Evolutionary conservation across 2,113 vertebrate species (phyloP).

Genomic region (Actenoides hombroni): DNA sequence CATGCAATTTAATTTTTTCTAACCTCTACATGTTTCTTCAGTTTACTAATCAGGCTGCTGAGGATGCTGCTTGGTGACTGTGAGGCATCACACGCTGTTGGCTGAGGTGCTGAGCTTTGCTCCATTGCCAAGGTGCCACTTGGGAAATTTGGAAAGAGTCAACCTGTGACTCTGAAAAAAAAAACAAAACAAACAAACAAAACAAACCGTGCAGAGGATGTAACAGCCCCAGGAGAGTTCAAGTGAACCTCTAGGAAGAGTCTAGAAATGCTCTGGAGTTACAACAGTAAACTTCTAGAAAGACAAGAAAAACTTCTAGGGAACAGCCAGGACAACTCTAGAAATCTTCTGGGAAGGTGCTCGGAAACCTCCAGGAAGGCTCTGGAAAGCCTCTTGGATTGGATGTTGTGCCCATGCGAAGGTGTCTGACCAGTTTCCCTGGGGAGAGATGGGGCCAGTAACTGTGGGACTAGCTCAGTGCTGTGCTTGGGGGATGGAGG

Average conservation of each 20-base stretch:
- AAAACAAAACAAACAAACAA: background rate
- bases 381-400: background rate
- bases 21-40: background rate
- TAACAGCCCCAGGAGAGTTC: background rate
- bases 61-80: background rate
- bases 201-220: background rate
- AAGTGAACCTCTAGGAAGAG: background rate
- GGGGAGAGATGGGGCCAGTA: too few relatives aligned
- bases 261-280: background rate
- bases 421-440: background rate
- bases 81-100: accelerated
- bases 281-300: background rate
- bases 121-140: background rate
- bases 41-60: background rate
- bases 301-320: background rate
- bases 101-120: background rate
- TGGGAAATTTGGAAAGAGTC: background rate
- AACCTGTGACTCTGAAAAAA: background rate
- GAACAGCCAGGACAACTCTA: background rate
- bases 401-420: background rate
- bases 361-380: background rate
- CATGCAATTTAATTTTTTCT: accelerated
- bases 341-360: background rate
- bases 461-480: background rate
- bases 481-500: background rate